phyloP scores from a whole-genome alignment of 2,888 invertebrate genomes.

The Lycia hirtaria region DNA sequence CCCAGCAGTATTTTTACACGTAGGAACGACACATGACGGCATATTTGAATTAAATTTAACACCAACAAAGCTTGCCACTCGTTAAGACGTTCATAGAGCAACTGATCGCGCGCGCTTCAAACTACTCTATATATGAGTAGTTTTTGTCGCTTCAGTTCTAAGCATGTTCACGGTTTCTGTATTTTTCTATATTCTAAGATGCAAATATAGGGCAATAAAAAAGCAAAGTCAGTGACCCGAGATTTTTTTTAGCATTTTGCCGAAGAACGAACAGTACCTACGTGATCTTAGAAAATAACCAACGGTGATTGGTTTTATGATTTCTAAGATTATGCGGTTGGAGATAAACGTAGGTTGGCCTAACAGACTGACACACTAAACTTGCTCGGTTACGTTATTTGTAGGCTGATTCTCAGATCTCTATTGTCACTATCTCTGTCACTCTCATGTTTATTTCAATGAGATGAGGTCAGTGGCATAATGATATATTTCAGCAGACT shows the following conservation, averaged over 20 bases:
- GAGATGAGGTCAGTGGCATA: background rate
- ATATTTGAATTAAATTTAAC: too few species aligned
- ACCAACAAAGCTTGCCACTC: too few species aligned
- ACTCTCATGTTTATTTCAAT: background rate
- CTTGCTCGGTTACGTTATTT: background rate
- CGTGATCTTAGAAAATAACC: constrained; percentile 3
- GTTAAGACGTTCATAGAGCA: too few species aligned
- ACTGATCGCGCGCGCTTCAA: too few species aligned
- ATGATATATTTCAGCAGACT: background rate
- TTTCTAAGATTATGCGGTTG: constrained; percentile 13
- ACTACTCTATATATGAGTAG: too few species aligned
- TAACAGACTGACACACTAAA: constrained; percentile 1
- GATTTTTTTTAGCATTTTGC: constrained; percentile 6
- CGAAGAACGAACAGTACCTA: constrained; percentile 9
- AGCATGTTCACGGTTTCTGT: too few species aligned
- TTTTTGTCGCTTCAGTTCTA: too few species aligned
- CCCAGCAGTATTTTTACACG: too few species aligned
- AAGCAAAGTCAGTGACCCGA: constrained; percentile 4
- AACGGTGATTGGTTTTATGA: constrained; percentile 10
- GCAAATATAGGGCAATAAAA: constrained; percentile 2
- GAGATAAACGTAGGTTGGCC: background rate
- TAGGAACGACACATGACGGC: too few species aligned
- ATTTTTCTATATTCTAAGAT: background rate
- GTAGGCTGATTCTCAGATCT: background rate
- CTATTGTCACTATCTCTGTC: background rate